Base-by-base conservation (phyloP, 2,113 vertebrate genomes). In the Monopterus albus region DNA sequence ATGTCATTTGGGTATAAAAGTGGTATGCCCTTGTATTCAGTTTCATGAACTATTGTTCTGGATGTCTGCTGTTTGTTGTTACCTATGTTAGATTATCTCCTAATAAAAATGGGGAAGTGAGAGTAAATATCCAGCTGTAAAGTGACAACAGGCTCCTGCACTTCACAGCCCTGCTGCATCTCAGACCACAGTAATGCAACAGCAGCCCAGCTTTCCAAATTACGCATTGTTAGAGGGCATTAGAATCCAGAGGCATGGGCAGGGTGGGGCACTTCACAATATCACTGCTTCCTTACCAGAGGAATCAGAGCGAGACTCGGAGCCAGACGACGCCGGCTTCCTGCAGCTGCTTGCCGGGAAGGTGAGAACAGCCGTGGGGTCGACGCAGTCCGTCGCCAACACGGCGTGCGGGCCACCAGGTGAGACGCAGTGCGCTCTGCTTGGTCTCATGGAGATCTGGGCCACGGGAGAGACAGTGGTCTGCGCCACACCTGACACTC, bases 221-320 rank as follows among this genome's bases (percentile, higher is more conserved):
- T 77, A 87, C 68, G 77, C 81, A 84, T 81, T 85, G 84, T 83
- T 87, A 82, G 52, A 72, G 63, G 75, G 79, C 81, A 85, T 78
- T 72, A 56, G 62, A 72, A 75, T 53, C 79, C 72, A 0, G 28
- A 46, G 64, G 64, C 71, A 55, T 62, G 64, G 64, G 56, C 72
- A 65, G 85, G 79, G 67, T 71, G 72, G 85, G 82, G 71, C 77
- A 49, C 46, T 75, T 42, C 25, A 68, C 8, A 58, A 60, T 61
- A 63, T 53, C 71, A 9, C 23, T 53, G 72, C 45, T 35, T 82
- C 72, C 96, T 97, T 96, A 97, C 97, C 97, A 0, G 96, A 99
- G 0, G 96, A 97, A 73, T 98, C 96, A 10, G 95, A 96, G 61
- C 92, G 95, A 40, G 95, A 95, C 92, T 98, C 97, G 1, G 96